These are phyloP conservation scores for Acrossocheilus fasciatus DNA, from an alignment of 2,797 vertebrate genomes.

Conservation along the genomic window DNA sequence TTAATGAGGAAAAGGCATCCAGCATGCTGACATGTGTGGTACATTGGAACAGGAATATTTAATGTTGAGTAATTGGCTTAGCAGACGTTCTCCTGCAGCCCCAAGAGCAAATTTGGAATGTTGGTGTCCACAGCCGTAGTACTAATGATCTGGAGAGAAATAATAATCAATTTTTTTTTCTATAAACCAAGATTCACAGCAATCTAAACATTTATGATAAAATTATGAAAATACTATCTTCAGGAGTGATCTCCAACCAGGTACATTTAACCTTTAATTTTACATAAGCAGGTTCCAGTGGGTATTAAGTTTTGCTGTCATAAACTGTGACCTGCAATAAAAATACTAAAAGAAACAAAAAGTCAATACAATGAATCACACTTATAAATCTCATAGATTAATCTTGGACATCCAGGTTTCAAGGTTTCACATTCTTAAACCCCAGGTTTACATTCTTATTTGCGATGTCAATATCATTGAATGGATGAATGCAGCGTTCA, in stretches of 20 bases:
- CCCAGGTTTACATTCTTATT: not conserved
- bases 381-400: not conserved
- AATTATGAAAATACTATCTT: not conserved
- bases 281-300: not conserved
- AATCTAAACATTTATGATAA: not conserved
- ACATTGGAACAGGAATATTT: slow-evolving; percentile 54
- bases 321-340: not conserved
- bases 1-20: slow-evolving; percentile 55
- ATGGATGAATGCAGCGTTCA: not conserved
- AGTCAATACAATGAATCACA: slow-evolving; percentile 1
- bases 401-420: not conserved
- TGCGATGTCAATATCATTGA: not conserved
- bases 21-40: slow-evolving; percentile 55
- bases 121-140: not conserved
- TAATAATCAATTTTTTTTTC: not conserved
- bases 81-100: slow-evolving; percentile 34
- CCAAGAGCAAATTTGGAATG: slow-evolving; percentile 7
- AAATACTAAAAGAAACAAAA: not conserved
- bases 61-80: slow-evolving; percentile 48
- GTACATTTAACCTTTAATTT: not conserved
- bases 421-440: not conserved
- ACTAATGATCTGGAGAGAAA: not conserved
- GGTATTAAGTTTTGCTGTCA: not conserved
- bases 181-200: not conserved
- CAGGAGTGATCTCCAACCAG: not conserved